Evolutionary conservation across 2,797 vertebrate genomes (phyloP), one percentile per base, ranked within the genome.

Genomic region (Enteromius mattozi): DNA sequence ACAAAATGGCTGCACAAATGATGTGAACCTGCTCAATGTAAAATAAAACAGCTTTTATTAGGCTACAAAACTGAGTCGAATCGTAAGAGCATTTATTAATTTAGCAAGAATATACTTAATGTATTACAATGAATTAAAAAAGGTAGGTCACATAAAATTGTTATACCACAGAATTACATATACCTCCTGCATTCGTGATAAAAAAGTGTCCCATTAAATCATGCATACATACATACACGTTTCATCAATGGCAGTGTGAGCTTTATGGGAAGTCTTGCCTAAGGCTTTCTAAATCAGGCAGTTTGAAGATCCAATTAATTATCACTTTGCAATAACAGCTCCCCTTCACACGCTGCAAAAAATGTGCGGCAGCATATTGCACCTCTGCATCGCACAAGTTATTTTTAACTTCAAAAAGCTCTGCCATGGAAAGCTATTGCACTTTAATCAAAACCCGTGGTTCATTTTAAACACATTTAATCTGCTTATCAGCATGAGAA

Each of bases 341-440:
- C 71, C 59, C 21, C 78, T 84, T 84, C 82, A 84, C 70, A 85
- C 78, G 54, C 54, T 56, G 49, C 40, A 87, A 87, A 80, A 87
- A 83, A 68, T 45, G 84, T 61, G 82, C 2, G 65, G 75, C 35
- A 83, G 81, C 70, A 86, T 70, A 81, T 88, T 81, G 76, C 87
- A 82, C 86, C 80, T 86, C 80, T 88, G 83, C 76, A 83, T 85
- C 81, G 37, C 65, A 81, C 84, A 61, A 77, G 77, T 86, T 85
- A 84, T 85, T 88, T 87, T 88, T 86, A 81, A 83, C 81, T 84
- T 86, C 75, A 82, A 86, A 85, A 42, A 81, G 61, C 61, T 78
- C 17, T 30, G 70, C 65, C 74, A 3, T 42, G 24, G 37, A 70
- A 70, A 81, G 35, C 12, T 61, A 54, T 10, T n/a, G 24, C 37